Evolutionary conservation across 2,797 vertebrate genomes (phyloP).

Genomic region (Pantherophis vulpinus): DNA sequence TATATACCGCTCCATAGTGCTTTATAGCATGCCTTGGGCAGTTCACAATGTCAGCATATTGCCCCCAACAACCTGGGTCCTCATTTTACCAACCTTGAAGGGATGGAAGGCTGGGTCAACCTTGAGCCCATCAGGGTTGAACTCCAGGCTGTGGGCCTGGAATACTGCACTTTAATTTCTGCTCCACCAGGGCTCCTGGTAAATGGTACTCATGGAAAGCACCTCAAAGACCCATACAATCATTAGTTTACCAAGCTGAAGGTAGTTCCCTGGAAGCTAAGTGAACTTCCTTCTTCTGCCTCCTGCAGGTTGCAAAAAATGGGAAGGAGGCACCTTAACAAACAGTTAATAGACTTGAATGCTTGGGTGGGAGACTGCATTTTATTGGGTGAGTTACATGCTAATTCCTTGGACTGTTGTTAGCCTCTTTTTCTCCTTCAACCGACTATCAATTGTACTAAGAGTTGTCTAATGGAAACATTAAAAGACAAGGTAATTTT

Average conservation of each 20-base stretch:
- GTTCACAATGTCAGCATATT: neutral
- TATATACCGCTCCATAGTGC: neutral
- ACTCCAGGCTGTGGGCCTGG: neutral
- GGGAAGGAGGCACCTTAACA: neutral
- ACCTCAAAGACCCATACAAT: neutral
- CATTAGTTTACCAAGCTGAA: neutral
- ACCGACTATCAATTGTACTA: neutral
- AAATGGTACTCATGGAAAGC: neutral
- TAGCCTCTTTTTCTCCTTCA: neutral
- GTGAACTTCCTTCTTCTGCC: neutral
- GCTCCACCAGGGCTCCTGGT: neutral
- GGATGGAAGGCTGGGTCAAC: neutral
- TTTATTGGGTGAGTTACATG: neutral
- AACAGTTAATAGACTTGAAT: neutral
- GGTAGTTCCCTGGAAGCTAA: too few relatives aligned
- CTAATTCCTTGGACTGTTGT: neutral
- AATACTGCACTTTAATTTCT: neutral
- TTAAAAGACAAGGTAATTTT: neutral
- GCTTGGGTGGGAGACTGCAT: neutral
- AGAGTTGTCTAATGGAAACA: neutral
- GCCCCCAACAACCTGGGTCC: neutral
- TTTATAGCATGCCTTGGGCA: neutral
- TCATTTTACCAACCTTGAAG: neutral
- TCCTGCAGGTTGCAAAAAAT: neutral
- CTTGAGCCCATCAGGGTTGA: neutral